Conservation (phyloP, 2,113 vertebrate species). For the Tachysurus fulvidraco region DNA sequence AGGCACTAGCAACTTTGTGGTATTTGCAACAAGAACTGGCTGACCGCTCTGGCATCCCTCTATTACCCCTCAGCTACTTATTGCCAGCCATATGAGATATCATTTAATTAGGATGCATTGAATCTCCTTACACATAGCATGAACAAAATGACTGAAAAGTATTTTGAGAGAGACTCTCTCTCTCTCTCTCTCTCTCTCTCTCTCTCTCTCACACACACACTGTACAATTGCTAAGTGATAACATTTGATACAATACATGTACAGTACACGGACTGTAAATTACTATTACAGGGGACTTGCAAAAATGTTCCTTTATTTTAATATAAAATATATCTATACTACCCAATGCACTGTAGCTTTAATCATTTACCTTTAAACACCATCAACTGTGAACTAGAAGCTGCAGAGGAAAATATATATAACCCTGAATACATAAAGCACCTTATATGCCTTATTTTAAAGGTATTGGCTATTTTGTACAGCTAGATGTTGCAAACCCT, state of each 20-base stretch:
- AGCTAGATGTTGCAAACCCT: not conserved
- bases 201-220: too few species aligned
- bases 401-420: not conserved
- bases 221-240: not conserved
- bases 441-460: not conserved
- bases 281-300: not conserved
- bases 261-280: not conserved
- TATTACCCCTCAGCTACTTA: not conserved
- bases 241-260: too few species aligned
- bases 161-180: too few species aligned
- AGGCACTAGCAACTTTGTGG: not conserved
- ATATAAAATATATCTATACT: too few species aligned
- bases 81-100: not conserved
- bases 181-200: too few species aligned
- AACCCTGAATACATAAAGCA: not conserved
- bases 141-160: too few species aligned
- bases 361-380: too few species aligned
- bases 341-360: not conserved
- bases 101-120: not conserved
- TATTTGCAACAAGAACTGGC: not conserved
- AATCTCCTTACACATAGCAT: too few species aligned
- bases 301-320: not conserved
- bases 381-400: not conserved
- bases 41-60: constrained; percentile 2
- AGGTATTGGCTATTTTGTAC: not conserved